Conservation (phyloP, 2,888 invertebrate genomes). For the Orchesellides sinensis region DNA sequence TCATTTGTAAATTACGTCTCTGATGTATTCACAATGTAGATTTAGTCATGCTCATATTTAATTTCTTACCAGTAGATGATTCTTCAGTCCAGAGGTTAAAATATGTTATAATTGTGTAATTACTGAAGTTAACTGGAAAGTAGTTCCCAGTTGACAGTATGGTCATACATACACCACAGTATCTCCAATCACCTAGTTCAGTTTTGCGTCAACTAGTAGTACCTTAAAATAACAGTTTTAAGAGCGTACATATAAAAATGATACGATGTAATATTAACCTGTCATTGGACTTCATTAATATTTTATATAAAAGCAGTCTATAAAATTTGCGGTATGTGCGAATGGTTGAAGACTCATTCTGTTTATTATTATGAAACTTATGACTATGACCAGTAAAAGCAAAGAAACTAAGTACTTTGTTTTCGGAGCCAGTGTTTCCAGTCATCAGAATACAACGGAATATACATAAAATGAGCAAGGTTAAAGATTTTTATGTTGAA, state of each 20-base stretch:
- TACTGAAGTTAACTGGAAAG: neutral
- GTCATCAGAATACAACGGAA: too few species aligned
- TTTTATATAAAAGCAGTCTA: too few species aligned
- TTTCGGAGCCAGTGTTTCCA: too few species aligned
- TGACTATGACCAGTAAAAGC: too few species aligned
- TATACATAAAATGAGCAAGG: too few species aligned
- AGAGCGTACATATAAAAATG: neutral
- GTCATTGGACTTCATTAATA: too few species aligned
- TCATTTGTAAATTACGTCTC: too few species aligned
- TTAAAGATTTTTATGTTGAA: too few species aligned
- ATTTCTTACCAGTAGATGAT: conserved; percentile 11
- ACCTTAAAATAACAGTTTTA: conserved; percentile 21
- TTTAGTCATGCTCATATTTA: conserved; percentile 3
- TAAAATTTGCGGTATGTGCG: too few species aligned
- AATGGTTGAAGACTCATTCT: neutral
- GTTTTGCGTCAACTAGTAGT: conserved; percentile 18
- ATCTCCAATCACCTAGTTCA: conserved; percentile 66
- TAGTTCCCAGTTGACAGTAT: too few species aligned
- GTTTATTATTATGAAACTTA: too few species aligned
- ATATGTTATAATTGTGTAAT: neutral
- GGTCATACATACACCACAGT: conserved; percentile 45
- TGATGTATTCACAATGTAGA: neutral
- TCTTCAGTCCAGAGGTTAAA: neutral
- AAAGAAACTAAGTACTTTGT: too few species aligned
- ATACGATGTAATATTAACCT: neutral